Evolutionary conservation across 1,140 invertebrate genomes (phyloP).

Genomic region (Catajapyx aquilonaris): DNA sequence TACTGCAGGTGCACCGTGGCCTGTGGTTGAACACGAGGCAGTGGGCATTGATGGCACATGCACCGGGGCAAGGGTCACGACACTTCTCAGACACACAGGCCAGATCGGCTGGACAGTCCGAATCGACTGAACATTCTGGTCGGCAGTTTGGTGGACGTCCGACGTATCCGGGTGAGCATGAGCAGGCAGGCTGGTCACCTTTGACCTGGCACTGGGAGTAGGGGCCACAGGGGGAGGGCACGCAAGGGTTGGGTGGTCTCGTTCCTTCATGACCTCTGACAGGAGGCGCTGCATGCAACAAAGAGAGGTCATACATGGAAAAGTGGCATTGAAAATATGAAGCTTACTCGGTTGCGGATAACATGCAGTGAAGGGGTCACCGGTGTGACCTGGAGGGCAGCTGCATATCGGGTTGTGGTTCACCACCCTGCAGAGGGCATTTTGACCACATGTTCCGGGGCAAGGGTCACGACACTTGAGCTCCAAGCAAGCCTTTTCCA

Average conservation of each 20-base stretch:
- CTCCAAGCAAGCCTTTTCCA: constrained; percentile 23
- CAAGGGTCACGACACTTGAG: no score
- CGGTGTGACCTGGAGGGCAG: no score
- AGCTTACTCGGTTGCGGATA: constrained; percentile 33
- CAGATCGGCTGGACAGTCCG: constrained; percentile 46
- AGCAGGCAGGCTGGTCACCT: no score
- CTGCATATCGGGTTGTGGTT: no score
- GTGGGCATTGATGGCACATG: constrained; percentile 47
- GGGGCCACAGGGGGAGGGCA: constrained; percentile 51
- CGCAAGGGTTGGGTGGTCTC: constrained; percentile 33
- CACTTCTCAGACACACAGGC: constrained; percentile 60
- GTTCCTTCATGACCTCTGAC: not conserved
- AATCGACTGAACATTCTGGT: constrained; percentile 47
- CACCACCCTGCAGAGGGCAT: constrained; percentile 43
- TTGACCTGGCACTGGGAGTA: no score
- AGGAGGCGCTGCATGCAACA: constrained; percentile 12
- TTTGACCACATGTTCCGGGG: constrained; percentile 43
- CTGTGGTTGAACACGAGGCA: constrained; percentile 57
- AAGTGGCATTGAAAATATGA: constrained; percentile 3
- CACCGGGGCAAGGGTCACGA: constrained; percentile 52
- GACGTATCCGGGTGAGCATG: no score
- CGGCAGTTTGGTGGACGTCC: no score
- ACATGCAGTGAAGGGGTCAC: constrained; percentile 50
- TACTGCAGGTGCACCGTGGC: constrained; percentile 43
- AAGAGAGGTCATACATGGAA: no score